phyloP scores from a whole-genome alignment of 2,113 vertebrate species.

The Spea multiplicata region DNA sequence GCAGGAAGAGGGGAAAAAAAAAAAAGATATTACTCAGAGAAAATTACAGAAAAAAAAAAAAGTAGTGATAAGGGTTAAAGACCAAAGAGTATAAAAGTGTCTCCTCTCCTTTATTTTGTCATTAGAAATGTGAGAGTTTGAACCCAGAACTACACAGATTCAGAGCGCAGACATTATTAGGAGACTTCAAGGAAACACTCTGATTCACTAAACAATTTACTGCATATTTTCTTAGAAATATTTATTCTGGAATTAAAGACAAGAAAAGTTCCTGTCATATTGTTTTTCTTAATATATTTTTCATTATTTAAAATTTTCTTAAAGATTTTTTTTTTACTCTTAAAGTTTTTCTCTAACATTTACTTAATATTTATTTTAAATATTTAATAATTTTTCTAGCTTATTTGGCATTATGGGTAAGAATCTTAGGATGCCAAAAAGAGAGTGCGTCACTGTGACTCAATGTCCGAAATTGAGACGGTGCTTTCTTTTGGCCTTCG shows the following conservation, averaged over 20 bases:
- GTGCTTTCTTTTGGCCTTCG: neutral
- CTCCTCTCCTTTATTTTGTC: conserved; percentile 35
- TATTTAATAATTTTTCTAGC: too few species aligned
- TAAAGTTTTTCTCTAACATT: neutral
- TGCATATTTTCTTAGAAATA: neutral
- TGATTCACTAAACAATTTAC: neutral
- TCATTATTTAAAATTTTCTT: neutral
- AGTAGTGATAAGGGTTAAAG: conserved; percentile 35
- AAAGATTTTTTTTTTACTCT: neutral
- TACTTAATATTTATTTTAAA: too few species aligned
- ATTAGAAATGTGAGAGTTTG: conserved; percentile 36
- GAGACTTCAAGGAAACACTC: neutral
- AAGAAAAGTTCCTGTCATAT: neutral
- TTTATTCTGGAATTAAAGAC: conserved; percentile 13
- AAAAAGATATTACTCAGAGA: conserved; percentile 28
- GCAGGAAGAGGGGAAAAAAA: neutral
- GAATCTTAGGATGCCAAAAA: neutral
- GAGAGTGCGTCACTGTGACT: neutral
- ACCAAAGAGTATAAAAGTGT: conserved; percentile 44
- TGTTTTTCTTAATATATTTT: neutral
- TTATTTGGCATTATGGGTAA: neutral
- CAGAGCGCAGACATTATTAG: neutral
- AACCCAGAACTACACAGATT: conserved; percentile 26
- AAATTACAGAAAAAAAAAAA: conserved; percentile 25
- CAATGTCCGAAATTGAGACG: neutral